Evolutionary conservation across 2,888 invertebrate species (phyloP).

Genomic region (Emesis castigata): DNA sequence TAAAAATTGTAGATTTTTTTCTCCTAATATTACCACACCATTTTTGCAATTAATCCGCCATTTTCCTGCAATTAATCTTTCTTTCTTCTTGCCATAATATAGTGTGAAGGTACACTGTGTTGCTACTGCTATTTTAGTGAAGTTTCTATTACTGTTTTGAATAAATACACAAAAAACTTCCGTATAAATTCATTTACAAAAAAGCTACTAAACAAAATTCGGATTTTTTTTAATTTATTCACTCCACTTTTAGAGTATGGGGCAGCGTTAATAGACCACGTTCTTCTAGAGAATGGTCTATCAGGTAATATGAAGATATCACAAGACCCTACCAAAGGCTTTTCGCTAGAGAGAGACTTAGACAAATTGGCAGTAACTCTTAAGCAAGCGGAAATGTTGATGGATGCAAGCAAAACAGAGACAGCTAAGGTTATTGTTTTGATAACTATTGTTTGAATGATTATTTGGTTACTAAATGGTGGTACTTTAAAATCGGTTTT

Average conservation of each 20-base stretch:
- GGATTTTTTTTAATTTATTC: not conserved
- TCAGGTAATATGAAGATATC: slow-evolving; percentile 83
- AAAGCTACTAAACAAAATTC: too few relatives aligned
- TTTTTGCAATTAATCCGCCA: too few relatives aligned
- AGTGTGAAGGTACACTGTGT: too few relatives aligned
- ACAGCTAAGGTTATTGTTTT: slow-evolving; percentile 85
- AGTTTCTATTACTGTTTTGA: too few relatives aligned
- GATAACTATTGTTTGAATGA: not conserved
- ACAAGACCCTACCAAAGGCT: slow-evolving; percentile 87
- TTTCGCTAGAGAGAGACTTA: slow-evolving; percentile 90
- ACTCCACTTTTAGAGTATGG: slow-evolving; percentile 93
- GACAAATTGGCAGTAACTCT: slow-evolving; percentile 90
- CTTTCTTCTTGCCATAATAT: too few relatives aligned
- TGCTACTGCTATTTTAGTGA: too few relatives aligned
- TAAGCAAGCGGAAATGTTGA: slow-evolving; percentile 90
- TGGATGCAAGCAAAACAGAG: slow-evolving; percentile 86
- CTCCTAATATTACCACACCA: too few relatives aligned
- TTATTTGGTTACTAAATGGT: not conserved
- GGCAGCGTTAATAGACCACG: slow-evolving; percentile 97
- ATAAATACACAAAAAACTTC: too few relatives aligned
- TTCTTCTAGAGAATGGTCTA: slow-evolving; percentile 93
- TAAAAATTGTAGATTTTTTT: too few relatives aligned
- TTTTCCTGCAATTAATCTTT: too few relatives aligned
- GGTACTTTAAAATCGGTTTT: too few relatives aligned
- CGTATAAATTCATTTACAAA: too few relatives aligned